These are phyloP conservation scores for Danio rerio DNA, from an alignment of 2,113 vertebrate genomes.

Conservation along the genomic window GRCz12tu NC_133196.1:18476001-18476500, in stretches of 20 bases:
- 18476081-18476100: too few species aligned
- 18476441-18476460: constrained; percentile 28
- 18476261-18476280: constrained; percentile 12
- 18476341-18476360: constrained; percentile 86
- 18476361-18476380: constrained; percentile 87
- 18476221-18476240: not conserved
- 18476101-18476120: too few species aligned
- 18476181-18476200: too few species aligned
- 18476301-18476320: constrained; percentile 52
- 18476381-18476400: constrained; percentile 78
- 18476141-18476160: too few species aligned
- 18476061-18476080: too few species aligned
- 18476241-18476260: not conserved
- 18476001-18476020: too few species aligned
- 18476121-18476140: too few species aligned
- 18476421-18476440: constrained; percentile 80
- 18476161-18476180: too few species aligned
- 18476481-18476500: constrained; percentile 23
- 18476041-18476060: too few species aligned
- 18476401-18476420: constrained; percentile 80
- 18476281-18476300: constrained; percentile 21
- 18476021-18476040: too few species aligned
- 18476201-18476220: too few species aligned
- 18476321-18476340: constrained; percentile 70
- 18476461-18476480: constrained; percentile 58